Percentiles rank a stretch among this genome's conserved stretches.
Evolutionary conservation across 2,888 invertebrate genomes (phyloP).

Genomic region (Andricus quercusramuli): DNA sequence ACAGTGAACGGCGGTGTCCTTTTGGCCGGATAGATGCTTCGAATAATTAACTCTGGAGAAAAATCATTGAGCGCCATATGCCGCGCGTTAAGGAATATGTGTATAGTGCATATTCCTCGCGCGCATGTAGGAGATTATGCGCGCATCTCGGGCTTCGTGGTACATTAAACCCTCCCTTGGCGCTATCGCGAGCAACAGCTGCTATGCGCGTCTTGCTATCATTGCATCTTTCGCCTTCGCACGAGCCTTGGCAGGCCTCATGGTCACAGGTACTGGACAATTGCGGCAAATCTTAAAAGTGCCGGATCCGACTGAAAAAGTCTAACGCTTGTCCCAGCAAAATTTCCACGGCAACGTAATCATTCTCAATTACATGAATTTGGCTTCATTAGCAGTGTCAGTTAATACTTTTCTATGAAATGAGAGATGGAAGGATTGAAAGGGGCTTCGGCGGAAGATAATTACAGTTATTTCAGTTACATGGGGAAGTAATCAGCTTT

Average conservation of each 20-base stretch:
- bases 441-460: background rate
- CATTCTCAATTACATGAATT: conserved; percentile 31
- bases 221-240: conserved; percentile 61
- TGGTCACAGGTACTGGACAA: conserved; percentile 16
- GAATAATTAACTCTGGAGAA: conserved; percentile 71
- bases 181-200: conserved; percentile 76
- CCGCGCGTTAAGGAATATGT: conserved; percentile 65
- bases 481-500: background rate
- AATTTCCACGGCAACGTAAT: background rate
- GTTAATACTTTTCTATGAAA: conserved; percentile 21
- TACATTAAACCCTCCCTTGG: conserved; percentile 67
- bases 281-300: conserved; percentile 11
- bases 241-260: conserved; percentile 22
- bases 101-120: conserved; percentile 18
- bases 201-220: conserved; percentile 72
- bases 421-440: background rate
- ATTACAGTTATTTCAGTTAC: background rate
- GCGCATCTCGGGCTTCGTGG: conserved; percentile 61
- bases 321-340: background rate
- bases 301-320: conserved; percentile 18
- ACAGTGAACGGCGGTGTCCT: conserved; percentile 57
- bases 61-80: conserved; percentile 76
- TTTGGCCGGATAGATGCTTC: conserved; percentile 64
- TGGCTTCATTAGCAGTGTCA: conserved; percentile 10
- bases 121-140: conserved; percentile 62